A percentile compares a stretch with the other conserved stretches of the same genome.
Evolutionary conservation across 2,113 vertebrate genomes (phyloP).

Genomic region (Rhipidura dahli): DNA sequence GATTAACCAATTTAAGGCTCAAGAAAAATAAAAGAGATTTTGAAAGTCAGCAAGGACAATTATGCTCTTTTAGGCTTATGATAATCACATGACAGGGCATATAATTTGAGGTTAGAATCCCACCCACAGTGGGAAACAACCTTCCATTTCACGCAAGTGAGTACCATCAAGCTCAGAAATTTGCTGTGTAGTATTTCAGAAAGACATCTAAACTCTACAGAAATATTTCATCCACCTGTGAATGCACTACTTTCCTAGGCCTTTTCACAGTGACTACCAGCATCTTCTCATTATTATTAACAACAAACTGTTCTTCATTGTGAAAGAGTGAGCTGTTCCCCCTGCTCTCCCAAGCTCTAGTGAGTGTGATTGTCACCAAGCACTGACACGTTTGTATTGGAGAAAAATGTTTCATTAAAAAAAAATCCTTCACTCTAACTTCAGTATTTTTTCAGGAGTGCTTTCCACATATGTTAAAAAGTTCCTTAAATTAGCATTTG

Average conservation of each 20-base stretch:
- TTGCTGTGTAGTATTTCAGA: not conserved
- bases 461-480: not conserved
- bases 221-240: not conserved
- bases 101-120: not conserved
- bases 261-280: not conserved
- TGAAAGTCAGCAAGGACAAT: not conserved
- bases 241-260: not conserved
- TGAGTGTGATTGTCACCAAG: not conserved
- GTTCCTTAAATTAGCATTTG: not conserved
- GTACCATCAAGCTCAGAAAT: not conserved
- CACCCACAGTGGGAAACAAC: not conserved
- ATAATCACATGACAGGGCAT: not conserved
- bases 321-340: not conserved
- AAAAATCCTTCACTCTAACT: not conserved
- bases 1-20: not conserved
- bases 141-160: not conserved
- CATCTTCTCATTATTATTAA: not conserved
- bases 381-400: not conserved
- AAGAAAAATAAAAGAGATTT: not conserved
- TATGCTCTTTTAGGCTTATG: not conserved
- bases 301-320: not conserved
- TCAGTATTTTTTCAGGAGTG: not conserved
- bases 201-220: not conserved
- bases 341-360: not conserved
- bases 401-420: not conserved